Base-by-base conservation (phyloP, 2,797 vertebrate genomes). In the Danio aesculapii region DNA sequence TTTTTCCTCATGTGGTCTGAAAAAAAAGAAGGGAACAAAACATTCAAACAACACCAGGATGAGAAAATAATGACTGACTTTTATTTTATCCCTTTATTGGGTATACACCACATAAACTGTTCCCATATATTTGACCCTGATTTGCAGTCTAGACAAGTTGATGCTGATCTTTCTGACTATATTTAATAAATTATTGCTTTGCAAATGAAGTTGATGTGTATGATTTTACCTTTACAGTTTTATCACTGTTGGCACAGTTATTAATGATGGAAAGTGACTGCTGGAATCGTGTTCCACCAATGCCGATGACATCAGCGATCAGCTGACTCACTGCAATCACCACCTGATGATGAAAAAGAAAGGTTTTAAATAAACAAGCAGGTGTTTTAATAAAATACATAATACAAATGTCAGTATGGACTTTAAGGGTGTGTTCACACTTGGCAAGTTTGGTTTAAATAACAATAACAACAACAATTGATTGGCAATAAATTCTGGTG, bases 291-390 rank as follows among this genome's bases (percentile, higher is more conserved):
- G 97, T 99, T 21, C 98, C 97, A 17, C 98, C 97, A 1, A 99
- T 99, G 63, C 97, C 97, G 21, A 98, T 96, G 76, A 99, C 98
- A 70, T 99, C 98, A 30, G 98, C 98, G 39, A 99, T 99, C 91
- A 99, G 91, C 91, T 99, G 97, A 92, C 98, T 99, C 75, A 99
- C 98, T 0, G 98, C 98, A 67, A 99, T 99, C 47, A 99, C 97
- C 90, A 99, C 97, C 98, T 99, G 79, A 47, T 30, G 30, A 30
- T 30, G 30, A 62, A 58, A 77, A 44, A 61, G 46, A 39, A 2
- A 3, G 0, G 0, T 43, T 8, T 6, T 0, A 17, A 19, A 55
- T 44, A 16, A 64, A 63, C n/a, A 2, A 6, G 4, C 10, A 55
- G 44, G 21, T 62, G 39, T 50, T 57, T 68, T 46, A 47, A 39